Conservation (phyloP, 2,888 invertebrate genomes). For the Himalopsyche tibetana region DNA sequence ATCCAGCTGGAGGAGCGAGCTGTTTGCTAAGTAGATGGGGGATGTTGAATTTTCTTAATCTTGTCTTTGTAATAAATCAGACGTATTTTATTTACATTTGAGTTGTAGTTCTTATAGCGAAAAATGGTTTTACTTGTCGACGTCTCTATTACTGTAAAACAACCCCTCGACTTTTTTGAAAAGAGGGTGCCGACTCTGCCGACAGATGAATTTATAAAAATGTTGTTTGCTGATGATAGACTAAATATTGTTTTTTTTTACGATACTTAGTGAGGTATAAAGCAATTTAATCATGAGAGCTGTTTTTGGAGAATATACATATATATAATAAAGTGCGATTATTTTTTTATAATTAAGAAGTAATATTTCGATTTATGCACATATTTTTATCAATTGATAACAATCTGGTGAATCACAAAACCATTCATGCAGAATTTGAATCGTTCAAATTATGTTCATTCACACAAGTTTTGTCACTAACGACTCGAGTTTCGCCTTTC, state of each 20-base stretch:
- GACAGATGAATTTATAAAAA: constrained; percentile 10
- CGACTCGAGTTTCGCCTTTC: no score
- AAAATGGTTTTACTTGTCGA: constrained; percentile 33
- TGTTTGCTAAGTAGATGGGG: not conserved
- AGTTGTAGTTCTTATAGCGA: constrained; percentile 19
- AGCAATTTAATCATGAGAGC: no score
- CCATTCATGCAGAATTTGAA: no score
- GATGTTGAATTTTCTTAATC: constrained; percentile 18
- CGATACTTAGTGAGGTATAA: not conserved
- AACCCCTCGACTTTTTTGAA: not conserved
- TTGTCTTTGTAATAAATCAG: constrained; percentile 30
- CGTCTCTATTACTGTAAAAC: constrained; percentile 21
- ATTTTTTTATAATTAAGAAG: no score
- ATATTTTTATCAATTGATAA: no score
- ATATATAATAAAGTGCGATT: no score
- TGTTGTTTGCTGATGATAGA: not conserved
- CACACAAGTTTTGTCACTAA: no score
- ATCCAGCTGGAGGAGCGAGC: not conserved
- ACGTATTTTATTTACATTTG: constrained; percentile 25
- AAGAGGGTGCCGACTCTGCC: not conserved
- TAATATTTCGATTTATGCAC: no score
- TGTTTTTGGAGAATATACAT: no score
- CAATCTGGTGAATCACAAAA: no score
- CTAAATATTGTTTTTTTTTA: not conserved
- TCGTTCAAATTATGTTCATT: no score